These are phyloP conservation scores for Notiomystis cincta DNA, from an alignment of 2,113 vertebrate genomes.

Conservation along the genomic window DNA sequence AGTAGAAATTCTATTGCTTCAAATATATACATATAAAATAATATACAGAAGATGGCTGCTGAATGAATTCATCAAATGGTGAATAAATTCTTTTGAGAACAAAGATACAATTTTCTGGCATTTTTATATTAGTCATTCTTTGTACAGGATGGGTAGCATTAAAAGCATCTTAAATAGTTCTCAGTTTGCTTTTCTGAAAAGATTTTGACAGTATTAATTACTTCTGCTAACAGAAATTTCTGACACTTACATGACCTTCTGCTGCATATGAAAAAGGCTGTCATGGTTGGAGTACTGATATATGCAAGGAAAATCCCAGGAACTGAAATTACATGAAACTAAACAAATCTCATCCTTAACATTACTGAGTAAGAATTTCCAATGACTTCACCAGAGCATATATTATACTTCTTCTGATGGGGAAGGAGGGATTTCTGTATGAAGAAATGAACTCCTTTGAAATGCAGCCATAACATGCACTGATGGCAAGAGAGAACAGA, in stretches of 20 bases:
- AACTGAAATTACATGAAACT: neutral
- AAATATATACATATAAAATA: neutral
- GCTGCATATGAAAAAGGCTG: neutral
- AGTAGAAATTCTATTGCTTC: neutral
- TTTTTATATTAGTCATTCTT: neutral
- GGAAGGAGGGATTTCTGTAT: neutral
- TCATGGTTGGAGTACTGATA: neutral
- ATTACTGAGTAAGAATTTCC: neutral
- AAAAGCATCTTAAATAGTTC: neutral
- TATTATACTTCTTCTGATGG: neutral
- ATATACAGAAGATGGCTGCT: neutral
- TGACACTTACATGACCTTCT: neutral
- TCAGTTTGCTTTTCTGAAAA: neutral
- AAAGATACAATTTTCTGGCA: neutral
- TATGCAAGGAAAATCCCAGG: neutral
- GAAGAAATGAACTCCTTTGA: neutral
- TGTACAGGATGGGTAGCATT: neutral
- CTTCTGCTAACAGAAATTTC: neutral
- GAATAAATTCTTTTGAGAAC: neutral
- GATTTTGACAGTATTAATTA: slow-evolving; percentile 19
- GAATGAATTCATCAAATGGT: neutral
- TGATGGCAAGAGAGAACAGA: neutral
- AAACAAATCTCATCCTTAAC: neutral
- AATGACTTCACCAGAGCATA: neutral
- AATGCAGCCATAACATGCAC: neutral